Base-by-base conservation (phyloP, 2,113 vertebrate genomes). In the Bathybates hornii region DNA sequence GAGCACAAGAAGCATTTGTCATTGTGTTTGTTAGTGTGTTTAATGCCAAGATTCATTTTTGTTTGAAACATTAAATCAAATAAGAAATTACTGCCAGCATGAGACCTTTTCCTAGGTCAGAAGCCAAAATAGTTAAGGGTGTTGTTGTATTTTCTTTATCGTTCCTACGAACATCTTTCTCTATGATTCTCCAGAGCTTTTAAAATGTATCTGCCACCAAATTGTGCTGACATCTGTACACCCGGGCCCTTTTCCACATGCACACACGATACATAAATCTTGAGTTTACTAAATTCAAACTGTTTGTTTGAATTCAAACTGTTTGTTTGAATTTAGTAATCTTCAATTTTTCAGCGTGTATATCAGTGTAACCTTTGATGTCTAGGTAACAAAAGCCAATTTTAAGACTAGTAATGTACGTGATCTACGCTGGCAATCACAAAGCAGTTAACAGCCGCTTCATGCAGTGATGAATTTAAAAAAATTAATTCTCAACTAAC, bases 11-110 rank as follows among this genome's bases (percentile, higher is more conserved):
- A 32, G 56, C 45, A 73, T 92, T 91, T 81, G 24, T 93, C 80
- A 16, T 78, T 8, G 61, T 87, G 27, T 34, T 80, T 90, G 87
- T 91, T 80, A 81, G 48, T 87, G 87, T 80, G 82, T 84, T 90
- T 80, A 12, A 54, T 41, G 24, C 80, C 85, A 86, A 50, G 56
- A 53, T 82, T 68, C 2, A 88, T 59, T 83, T 86, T 87, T 73
- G 57, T 50, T 32, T 66, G 36, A 86, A 81, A 27, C 24, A 29
- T 61, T 73, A 34, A 19, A 59, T 91, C 12, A 73, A 86, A 81
- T 36, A 87, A 80, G 21, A 89, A 76, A 61, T 85, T 53, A 53
- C 12, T 52, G 66, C 61, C 11, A 79, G 24, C 3, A 13, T 54
- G 4, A 79, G 9, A 24, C 6, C 29, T 36, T 5, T 61, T 80